Conservation (phyloP, 2,888 invertebrate genomes). For the Polyommatus icarus region DNA sequence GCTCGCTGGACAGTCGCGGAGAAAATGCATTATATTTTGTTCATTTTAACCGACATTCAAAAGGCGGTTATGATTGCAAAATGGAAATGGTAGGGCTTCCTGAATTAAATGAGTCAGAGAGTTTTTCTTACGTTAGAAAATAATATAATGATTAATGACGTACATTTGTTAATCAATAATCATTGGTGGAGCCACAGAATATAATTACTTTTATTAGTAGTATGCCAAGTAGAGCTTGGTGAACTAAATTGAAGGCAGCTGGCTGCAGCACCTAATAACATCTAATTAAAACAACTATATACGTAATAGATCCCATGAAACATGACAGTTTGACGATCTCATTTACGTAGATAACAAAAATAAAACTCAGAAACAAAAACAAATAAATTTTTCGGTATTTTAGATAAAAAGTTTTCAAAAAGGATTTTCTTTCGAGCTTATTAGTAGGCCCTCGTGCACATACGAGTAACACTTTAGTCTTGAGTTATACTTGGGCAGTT, state of each 20-base stretch:
- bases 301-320: too few relatives aligned
- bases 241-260: too few relatives aligned
- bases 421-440: not conserved
- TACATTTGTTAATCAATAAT: too few relatives aligned
- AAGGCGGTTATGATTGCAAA: not conserved
- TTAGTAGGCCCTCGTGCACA: not conserved
- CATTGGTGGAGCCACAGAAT: too few relatives aligned
- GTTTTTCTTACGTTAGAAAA: not conserved
- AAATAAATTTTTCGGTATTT: too few relatives aligned
- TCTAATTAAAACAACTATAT: too few relatives aligned
- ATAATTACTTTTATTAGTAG: too few relatives aligned
- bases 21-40: conserved; percentile 23
- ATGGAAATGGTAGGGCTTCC: not conserved
- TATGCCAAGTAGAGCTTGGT: too few relatives aligned
- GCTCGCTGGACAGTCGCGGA: conserved; percentile 38
- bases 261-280: too few relatives aligned
- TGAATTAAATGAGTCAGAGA: not conserved
- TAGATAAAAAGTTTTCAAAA: not conserved
- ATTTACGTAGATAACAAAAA: not conserved
- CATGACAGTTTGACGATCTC: too few relatives aligned
- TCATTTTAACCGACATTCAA: not conserved
- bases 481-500: conserved; percentile 45
- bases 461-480: conserved; percentile 49
- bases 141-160: too few relatives aligned
- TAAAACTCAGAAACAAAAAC: not conserved